Evolutionary conservation across 1,140 invertebrate species (phyloP).

Genomic region (Cataglyphis hispanica): DNA sequence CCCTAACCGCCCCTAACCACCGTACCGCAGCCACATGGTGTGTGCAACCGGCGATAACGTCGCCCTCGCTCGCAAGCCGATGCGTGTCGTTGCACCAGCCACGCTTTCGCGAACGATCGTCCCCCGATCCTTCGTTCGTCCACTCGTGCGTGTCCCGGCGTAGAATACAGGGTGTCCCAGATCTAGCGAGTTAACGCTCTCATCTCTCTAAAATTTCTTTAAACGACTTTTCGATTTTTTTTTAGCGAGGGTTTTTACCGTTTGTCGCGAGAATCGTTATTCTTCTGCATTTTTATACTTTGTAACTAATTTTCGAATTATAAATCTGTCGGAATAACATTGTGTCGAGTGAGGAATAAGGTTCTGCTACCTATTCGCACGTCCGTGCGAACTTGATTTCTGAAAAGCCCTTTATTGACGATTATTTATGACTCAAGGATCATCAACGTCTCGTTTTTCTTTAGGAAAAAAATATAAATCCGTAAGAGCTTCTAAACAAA

Average conservation of each 20-base stretch:
- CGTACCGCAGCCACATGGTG: slow-evolving; percentile 75
- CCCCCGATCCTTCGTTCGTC: neutral
- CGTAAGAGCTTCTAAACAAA: neutral
- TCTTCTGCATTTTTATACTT: neutral
- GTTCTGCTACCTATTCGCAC: neutral
- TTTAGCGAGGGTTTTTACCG: neutral
- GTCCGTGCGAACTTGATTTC: neutral
- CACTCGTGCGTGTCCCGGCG: neutral
- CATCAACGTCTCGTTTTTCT: neutral
- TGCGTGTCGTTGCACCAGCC: slow-evolving; percentile 75
- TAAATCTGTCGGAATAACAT: slow-evolving; percentile 1
- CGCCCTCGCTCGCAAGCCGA: slow-evolving; percentile 77
- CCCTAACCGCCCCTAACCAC: slow-evolving; percentile 82
- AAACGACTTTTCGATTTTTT: neutral
- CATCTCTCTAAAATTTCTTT: neutral
- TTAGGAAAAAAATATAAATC: neutral
- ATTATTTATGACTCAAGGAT: neutral
- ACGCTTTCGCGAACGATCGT: slow-evolving; percentile 61
- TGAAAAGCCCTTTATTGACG: neutral
- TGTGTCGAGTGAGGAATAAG: neutral
- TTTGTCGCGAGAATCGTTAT: neutral
- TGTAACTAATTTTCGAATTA: neutral
- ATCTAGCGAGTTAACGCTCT: neutral
- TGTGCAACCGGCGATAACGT: slow-evolving; percentile 80
- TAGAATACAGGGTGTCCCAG: neutral